Evolutionary conservation across 2,888 invertebrate genomes (phyloP), one percentile per base, ranked within the genome.

Genomic region (Drosophila meridionalis): DNA sequence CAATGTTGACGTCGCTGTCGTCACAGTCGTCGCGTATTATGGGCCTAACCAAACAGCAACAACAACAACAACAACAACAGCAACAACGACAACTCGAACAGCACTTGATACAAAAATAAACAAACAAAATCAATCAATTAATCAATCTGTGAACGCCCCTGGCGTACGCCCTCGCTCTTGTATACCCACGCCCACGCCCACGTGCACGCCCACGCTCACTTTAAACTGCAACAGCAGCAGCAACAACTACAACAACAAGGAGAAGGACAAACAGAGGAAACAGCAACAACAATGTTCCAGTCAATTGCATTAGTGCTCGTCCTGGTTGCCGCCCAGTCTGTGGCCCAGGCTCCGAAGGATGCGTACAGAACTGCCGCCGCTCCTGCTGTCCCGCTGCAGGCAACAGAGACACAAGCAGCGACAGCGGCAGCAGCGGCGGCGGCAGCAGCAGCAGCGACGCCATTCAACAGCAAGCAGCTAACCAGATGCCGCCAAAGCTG

Each of bases 401-500:
- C 57, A 32, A 50, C 50, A 2, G 48, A 60, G 14, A 60, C 48
- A 30, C 60, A 42, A 38, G 53, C 53, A n/a, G 34, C 53, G 26
- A 6, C 43, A 9, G 9, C 43, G 9, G 11, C 45, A 9, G 53
- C 36, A 20, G 32, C 52, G 20, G 12, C 67, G 12, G 56, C 66
- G 30, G 64, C 61, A 30, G 26, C 69, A 20, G 58, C 80, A 42
- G 58, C 69, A 36, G 63, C 77, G 47, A 69, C 75, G 48, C 69
- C 76, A 66, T 76, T 91, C 53, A 87, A 84, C 74, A 89, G 90
- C 69, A 92, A 92, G 78, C 92, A 92, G 88, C 87, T 93, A 72
- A 91, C 83, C 83, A 92, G 91, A 89, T 92, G 92, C 87, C 92
- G 92, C 80, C 92, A 92, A 90, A 92, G 91, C 80, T 92, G 92